Percentiles rank a stretch among this genome's conserved stretches.
phyloP scores from a whole-genome alignment of 37 sponge, comb jelly and placozoan species.

The Geodia barretti region DNA sequence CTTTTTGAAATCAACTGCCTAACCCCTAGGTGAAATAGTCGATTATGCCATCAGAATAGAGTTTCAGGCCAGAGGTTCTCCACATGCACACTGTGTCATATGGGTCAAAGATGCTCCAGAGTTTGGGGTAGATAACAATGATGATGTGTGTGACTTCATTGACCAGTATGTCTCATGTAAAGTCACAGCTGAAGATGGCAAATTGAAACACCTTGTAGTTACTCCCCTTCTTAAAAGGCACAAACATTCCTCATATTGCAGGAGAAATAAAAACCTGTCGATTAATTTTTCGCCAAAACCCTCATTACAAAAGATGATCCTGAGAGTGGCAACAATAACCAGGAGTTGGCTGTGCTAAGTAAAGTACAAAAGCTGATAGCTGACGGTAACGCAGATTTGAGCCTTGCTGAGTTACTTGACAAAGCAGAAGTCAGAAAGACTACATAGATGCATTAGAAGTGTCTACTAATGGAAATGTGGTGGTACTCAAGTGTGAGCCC shows the following conservation, averaged over 20 bases:
- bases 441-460: conserved; percentile 6
- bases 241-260: conserved; percentile 25
- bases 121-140: background rate
- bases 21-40: conserved; percentile 17
- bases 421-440: background rate
- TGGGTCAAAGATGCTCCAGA: conserved; percentile 43
- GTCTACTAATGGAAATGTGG: background rate
- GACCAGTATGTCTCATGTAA: conserved; percentile 7
- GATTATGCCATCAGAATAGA: conserved; percentile 46
- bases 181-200: conserved; percentile 4
- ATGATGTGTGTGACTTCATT: conserved; percentile 22
- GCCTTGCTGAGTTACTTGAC: too few relatives aligned
- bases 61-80: conserved; percentile 40
- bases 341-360: too few relatives aligned
- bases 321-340: too few relatives aligned
- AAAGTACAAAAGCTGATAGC: too few relatives aligned
- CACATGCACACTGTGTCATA: conserved; percentile 32
- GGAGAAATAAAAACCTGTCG: background rate
- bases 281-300: conserved; percentile 13
- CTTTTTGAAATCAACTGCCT: background rate
- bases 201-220: conserved; percentile 12
- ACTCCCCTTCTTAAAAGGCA: background rate
- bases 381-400: too few relatives aligned
- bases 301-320: background rate
- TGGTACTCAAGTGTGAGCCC: conserved; percentile 1